Base-by-base conservation (phyloP, 2,113 vertebrate genomes). In the Solea senegalensis region DNA sequence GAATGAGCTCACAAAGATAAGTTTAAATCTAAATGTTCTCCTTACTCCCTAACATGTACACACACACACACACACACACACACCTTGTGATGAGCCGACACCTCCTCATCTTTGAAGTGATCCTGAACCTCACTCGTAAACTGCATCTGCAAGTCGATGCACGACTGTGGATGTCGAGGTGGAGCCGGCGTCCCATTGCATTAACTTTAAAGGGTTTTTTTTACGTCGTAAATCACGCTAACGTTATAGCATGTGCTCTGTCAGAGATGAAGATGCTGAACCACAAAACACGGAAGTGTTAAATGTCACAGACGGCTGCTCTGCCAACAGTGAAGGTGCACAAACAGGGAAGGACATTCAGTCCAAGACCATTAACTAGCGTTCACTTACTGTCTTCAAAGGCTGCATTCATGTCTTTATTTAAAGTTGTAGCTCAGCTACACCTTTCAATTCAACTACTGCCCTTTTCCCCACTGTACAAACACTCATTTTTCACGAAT, bases 101-200 rank as follows among this genome's bases (percentile, higher is more conserved):
- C 27, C 16, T 44, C 56, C 26, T 65, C 58, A 60, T 72, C 43
- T 78, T 62, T 46, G 14, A 64, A 67, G 76, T 76, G 74, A 81
- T 76, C 70, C 57, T 34, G 10, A 72, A 51, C 52, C 63, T 81
- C 70, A 74, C 70, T 72, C 65, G 28, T 52, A 62, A 21, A 21
- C 21, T 21, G 21, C 59, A 74, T 79, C 58, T 58, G 65, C 72
- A 57, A 60, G 54, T 74, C 28, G 6, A 52, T 49, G 67, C 68
- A 40, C 74, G 56, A 60, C 68, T 75, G 61, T 78, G 8, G 63
- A 69, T 62, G 77, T 60, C 77, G 15, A 67, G 70, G 26, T 7
- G 21, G 52, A 26, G 52, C 16, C 1, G 9, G 50, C 16, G 9
- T 71, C 72, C 40, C 50, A 14, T 82, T 65, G 53, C 69, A 80